These are phyloP conservation scores for Spodoptera exigua DNA, from an alignment of 2,888 invertebrate species.

Conservation along the genomic window DNA sequence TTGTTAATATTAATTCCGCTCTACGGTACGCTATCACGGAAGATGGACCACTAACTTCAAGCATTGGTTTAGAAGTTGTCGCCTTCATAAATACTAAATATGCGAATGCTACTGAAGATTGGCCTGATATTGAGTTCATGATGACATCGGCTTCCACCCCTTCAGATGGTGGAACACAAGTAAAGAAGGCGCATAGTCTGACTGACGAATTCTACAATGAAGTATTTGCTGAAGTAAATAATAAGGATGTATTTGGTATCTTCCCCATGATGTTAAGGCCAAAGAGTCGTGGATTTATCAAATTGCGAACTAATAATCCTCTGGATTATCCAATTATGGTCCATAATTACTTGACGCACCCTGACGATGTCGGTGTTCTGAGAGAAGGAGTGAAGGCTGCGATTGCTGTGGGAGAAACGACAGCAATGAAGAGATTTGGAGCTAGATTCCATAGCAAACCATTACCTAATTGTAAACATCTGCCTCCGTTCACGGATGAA, in stretches of 20 bases:
- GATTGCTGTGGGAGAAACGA: conserved; percentile 93
- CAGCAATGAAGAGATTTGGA: conserved; percentile 94
- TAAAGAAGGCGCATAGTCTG: conserved; percentile 94
- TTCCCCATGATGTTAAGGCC: conserved; percentile 97
- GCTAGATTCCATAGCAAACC: conserved; percentile 93
- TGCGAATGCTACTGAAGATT: conserved; percentile 95
- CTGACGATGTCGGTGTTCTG: conserved; percentile 94
- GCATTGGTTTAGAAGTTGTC: conserved; percentile 95
- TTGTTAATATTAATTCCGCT: conserved; percentile 95
- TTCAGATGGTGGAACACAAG: conserved; percentile 95
- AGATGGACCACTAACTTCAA: conserved; percentile 95
- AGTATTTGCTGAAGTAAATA: conserved; percentile 92
- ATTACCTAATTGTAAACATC: conserved; percentile 94
- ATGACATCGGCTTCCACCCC: conserved; percentile 94
- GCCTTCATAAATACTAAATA: conserved; percentile 97
- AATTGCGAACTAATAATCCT: conserved; percentile 92
- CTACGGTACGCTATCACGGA: conserved; percentile 95
- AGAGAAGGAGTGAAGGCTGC: conserved; percentile 96
- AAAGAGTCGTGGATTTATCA: conserved; percentile 94
- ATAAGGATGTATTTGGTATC: conserved; percentile 93
- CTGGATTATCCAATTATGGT: conserved; percentile 95
- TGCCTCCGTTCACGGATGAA: conserved; percentile 93
- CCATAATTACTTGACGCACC: conserved; percentile 97
- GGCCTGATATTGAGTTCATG: conserved; percentile 98
- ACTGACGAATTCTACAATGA: conserved; percentile 94